Evolutionary conservation across 2,888 invertebrate genomes (phyloP).

Genomic region (Lasioglossum morio): DNA sequence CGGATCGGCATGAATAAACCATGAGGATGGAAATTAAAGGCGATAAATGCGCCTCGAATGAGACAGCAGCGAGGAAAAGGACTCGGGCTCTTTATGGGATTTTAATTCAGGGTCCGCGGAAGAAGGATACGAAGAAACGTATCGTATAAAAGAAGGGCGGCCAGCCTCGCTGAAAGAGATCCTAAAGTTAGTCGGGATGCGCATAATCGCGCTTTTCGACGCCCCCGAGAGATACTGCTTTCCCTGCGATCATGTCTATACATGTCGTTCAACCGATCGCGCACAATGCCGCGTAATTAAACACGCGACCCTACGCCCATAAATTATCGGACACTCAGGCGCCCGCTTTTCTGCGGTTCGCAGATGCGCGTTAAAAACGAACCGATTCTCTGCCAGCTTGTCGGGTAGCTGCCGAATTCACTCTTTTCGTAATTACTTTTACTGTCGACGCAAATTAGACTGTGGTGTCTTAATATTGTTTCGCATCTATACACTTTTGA

Average conservation of each 20-base stretch:
- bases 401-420: not conserved
- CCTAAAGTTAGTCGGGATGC: constrained; percentile 34
- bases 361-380: not conserved
- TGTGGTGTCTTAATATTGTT: no score
- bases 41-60: constrained; percentile 81
- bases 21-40: constrained; percentile 83
- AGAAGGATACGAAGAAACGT: constrained; percentile 52
- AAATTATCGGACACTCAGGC: not conserved
- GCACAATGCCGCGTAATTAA: constrained; percentile 48
- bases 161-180: constrained; percentile 17
- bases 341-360: not conserved
- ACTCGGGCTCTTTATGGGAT: constrained; percentile 77
- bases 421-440: not conserved
- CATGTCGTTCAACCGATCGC: constrained; percentile 30
- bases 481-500: no score
- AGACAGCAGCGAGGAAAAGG: constrained; percentile 75
- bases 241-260: constrained; percentile 8
- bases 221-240: not conserved
- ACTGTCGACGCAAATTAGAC: no score
- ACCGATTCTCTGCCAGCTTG: not conserved
- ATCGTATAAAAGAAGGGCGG: constrained; percentile 30
- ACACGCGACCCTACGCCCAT: not conserved
- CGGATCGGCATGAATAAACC: constrained; percentile 79
- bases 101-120: constrained; percentile 78
- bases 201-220: constrained; percentile 41